These are phyloP conservation scores for Harpegnathos saltator DNA, from an alignment of 1,140 invertebrate species.

Conservation along the genomic window DNA sequence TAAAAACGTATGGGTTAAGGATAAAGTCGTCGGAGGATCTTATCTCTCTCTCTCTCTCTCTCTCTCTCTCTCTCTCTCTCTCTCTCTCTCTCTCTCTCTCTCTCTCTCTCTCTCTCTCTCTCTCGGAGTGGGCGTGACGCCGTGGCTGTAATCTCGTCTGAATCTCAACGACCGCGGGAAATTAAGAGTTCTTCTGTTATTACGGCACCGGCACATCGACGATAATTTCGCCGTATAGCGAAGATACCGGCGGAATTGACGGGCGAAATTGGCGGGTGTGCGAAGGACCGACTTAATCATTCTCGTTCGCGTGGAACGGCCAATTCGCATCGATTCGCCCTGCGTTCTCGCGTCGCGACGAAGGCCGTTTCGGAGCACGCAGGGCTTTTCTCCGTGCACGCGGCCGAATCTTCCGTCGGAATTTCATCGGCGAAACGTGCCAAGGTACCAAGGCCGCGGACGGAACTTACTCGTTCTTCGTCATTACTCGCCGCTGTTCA, in stretches of 20 bases:
- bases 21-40: slow-evolving; percentile 10
- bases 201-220: background rate
- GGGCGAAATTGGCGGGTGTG: slow-evolving; percentile 12
- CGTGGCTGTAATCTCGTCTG: slow-evolving; percentile 25
- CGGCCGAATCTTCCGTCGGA: too few species aligned
- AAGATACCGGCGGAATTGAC: slow-evolving; percentile 13
- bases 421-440: too few species aligned
- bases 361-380: too few species aligned
- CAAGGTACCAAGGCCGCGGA: too few species aligned
- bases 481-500: background rate
- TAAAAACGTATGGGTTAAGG: slow-evolving; percentile 55
- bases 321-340: background rate
- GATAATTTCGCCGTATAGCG: slow-evolving; percentile 20
- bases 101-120: too few species aligned
- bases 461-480: background rate
- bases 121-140: background rate
- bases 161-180: slow-evolving; percentile 28
- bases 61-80: too few species aligned
- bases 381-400: too few species aligned
- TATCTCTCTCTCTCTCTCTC: too few species aligned
- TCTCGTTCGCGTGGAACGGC: background rate
- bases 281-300: slow-evolving; percentile 25
- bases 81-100: too few species aligned
- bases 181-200: slow-evolving; percentile 41
- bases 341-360: background rate